Evolutionary conservation across 1,140 invertebrate species (phyloP).

Genomic region (Psilanteris sp.): DNA sequence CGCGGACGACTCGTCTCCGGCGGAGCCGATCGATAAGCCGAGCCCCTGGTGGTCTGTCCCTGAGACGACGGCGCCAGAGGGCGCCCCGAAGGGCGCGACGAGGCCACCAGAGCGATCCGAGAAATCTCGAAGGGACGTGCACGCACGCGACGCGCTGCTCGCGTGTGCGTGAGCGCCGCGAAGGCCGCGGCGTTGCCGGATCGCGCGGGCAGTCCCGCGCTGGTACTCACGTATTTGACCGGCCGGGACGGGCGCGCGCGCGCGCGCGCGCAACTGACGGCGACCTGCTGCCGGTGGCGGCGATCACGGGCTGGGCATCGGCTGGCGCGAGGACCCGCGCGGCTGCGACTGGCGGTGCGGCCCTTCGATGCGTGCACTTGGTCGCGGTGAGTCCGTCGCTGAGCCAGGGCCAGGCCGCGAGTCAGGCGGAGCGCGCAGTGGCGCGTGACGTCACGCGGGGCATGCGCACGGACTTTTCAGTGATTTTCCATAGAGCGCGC

Average conservation of each 20-base stretch:
- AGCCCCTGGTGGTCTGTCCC: too few relatives aligned
- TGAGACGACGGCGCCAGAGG: too few relatives aligned
- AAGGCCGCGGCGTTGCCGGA: conserved; percentile 8
- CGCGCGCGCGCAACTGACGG: conserved; percentile 65
- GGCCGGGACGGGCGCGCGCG: conserved; percentile 61
- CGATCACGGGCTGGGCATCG: conserved; percentile 6
- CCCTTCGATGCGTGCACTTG: conserved; percentile 19
- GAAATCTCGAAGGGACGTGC: neutral
- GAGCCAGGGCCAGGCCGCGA: conserved; percentile 44
- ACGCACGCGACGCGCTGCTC: neutral
- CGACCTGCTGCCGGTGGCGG: conserved; percentile 30
- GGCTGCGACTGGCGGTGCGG: too few relatives aligned
- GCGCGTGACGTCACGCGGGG: conserved; percentile 77
- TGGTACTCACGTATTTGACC: conserved; percentile 70
- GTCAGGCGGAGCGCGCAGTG: conserved; percentile 76
- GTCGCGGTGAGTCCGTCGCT: conserved; percentile 14
- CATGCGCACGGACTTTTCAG: conserved; percentile 78
- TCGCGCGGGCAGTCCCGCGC: conserved; percentile 3
- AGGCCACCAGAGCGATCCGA: conserved; percentile 1
- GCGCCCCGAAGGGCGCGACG: too few relatives aligned
- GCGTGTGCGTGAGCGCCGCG: neutral
- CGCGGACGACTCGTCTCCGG: too few relatives aligned
- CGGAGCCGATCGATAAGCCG: too few relatives aligned
- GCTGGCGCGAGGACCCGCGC: conserved; percentile 6
- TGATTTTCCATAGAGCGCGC: conserved; percentile 79